Evolutionary conservation across 37 sponge, comb jelly and placozoan species (phyloP), one percentile per base, ranked within the genome.

Genomic region (Oscarella lobularis): DNA sequence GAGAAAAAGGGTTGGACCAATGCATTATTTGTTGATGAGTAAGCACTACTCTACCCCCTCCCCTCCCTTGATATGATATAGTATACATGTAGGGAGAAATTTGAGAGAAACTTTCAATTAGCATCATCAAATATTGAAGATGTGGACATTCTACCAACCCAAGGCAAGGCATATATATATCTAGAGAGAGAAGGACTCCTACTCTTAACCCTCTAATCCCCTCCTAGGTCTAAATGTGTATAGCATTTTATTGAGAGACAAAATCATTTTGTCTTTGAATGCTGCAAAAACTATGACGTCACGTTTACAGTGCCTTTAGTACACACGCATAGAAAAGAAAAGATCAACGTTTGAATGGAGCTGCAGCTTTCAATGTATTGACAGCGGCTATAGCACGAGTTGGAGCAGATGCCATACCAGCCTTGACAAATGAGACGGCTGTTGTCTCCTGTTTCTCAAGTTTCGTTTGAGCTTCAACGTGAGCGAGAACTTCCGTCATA

Each of bases 401-500:
- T 74, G 75, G 75, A 5, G 75, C 75, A 35, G 75, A 39, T 5
- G 75, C 66, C 4, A 74, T 31, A 67, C 75, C 75, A 74, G 75
- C 89, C 87, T 78, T 87, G 33, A 91, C 77, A 36, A 75, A 66
- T n/a, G 78, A 38, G 14, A 85, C 68, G 3, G 93, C 79, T 1
- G 81, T 78, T 66, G 67, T 39, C 66, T 98, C 92, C 5, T 83
- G 78, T 75, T 98, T 98, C 85, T 98, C 99, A 80, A 87, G 68
- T 66, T 84, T 94, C 74, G 32, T 85, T 74, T 98, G 99, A 5
- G 87, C 90, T 2, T 98, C 92, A 38, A 94, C 73, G 68, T 94
- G 92, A 1, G 82, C 77, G 3, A 94, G 77, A 38, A 98, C 88
- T 75, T 91, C 99, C 54, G 78, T 76, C 85, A 88, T 88, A 73